Evolutionary conservation across 2,888 invertebrate genomes (phyloP).

Genomic region (Eumerus sabulonum): DNA sequence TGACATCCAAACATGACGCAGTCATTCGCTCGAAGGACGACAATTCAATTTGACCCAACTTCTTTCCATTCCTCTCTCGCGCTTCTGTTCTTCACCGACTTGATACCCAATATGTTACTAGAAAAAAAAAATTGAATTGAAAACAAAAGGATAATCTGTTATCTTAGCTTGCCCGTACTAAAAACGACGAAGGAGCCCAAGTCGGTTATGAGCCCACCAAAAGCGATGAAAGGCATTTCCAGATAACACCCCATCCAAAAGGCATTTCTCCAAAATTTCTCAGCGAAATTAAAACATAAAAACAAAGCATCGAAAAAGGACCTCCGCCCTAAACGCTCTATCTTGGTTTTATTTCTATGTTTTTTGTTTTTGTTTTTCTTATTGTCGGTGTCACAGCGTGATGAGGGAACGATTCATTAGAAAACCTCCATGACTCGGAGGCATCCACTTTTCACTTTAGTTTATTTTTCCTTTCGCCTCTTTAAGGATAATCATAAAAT

Average conservation of each 20-base stretch:
- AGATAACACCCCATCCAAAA: slow-evolving; percentile 52
- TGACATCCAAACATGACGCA: slow-evolving; percentile 64
- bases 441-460: slow-evolving; percentile 10
- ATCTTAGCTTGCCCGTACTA: not conserved
- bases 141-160: slow-evolving; percentile 53
- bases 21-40: slow-evolving; percentile 51
- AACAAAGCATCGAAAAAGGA: slow-evolving; percentile 23
- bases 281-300: slow-evolving; percentile 57
- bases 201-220: not conserved
- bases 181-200: slow-evolving; percentile 41
- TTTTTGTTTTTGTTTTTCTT: too few species aligned
- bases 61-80: not conserved
- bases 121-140: too few species aligned
- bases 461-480: not conserved
- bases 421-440: slow-evolving; percentile 9
- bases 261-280: slow-evolving; percentile 19
- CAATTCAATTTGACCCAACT: slow-evolving; percentile 43
- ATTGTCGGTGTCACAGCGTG: slow-evolving; percentile 30
- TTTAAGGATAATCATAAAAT: slow-evolving; percentile 46
- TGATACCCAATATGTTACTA: too few species aligned
- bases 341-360: not conserved
- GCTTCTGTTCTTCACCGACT: too few species aligned
- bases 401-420: slow-evolving; percentile 38
- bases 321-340: not conserved
- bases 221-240: slow-evolving; percentile 52